These are phyloP conservation scores for Pyrgilauda ruficollis DNA, from an alignment of 2,113 vertebrate genomes.

Conservation along the genomic window DNA sequence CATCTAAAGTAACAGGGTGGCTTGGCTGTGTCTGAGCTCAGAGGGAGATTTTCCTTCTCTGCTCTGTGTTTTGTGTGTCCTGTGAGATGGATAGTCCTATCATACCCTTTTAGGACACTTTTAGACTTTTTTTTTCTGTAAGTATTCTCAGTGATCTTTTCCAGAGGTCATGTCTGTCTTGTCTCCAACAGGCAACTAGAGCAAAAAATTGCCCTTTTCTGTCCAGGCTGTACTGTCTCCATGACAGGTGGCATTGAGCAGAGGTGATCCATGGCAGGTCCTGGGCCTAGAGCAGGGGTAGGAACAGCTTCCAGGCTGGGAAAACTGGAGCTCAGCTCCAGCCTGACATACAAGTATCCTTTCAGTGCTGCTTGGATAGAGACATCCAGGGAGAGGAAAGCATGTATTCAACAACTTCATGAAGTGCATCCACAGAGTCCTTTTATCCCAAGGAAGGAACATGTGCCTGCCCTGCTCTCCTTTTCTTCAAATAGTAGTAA, in stretches of 20 bases:
- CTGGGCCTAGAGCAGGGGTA: neutral
- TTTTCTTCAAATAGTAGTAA: neutral
- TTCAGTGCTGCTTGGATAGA: neutral
- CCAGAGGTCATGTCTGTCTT: neutral
- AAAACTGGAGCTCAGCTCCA: neutral
- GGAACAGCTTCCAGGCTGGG: neutral
- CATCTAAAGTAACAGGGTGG: neutral
- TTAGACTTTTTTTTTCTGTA: neutral
- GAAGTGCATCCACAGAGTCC: neutral
- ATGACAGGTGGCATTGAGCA: neutral
- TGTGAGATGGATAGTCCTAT: neutral
- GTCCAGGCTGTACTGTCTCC: neutral
- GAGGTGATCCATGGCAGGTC: neutral
- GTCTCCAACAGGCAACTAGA: neutral
- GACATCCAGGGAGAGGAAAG: neutral
- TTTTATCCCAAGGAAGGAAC: neutral
- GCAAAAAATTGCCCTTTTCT: neutral
- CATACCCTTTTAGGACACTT: neutral
- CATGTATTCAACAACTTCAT: neutral
- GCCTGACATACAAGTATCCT: neutral
- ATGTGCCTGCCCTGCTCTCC: accelerated
- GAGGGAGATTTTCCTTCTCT: neutral
- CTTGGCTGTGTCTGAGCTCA: neutral
- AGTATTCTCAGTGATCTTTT: neutral
- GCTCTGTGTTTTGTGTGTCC: neutral